Base-by-base conservation (phyloP, 2,888 invertebrate species). In the Drosophila suboccidentalis region DNA sequence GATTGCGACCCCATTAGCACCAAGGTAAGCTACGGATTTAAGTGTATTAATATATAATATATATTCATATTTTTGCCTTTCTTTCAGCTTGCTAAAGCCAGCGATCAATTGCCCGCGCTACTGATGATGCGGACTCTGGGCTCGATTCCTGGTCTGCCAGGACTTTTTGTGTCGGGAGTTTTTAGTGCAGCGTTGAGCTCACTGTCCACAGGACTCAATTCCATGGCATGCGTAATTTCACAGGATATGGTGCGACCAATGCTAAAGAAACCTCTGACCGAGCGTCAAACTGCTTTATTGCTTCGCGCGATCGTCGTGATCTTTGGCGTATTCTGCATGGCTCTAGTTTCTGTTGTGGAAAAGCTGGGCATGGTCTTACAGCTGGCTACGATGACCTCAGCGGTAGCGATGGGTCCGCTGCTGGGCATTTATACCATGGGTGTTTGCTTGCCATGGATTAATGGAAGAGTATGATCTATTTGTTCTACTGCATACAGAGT, bases 121-220 rank as follows among this genome's bases (percentile, higher is more conserved):
- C 94, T 97, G 41, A 97, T 98, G 38, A 97, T 98, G 97, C 96
- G 97, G 75, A 95, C 96, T 19, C 93, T 97, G 36, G 96, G 96
- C 0, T 93, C 95, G 50, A 94, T 95, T 67, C 97, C 97, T 0
- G 98, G 98, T 0, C 91, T 98, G 46, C 96, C 97, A 0, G 98
- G 98, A 36, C 93, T 98, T 0, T 98, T 98, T 90, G 95, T 98
- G 0, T 97, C 98, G 46, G 97, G 97, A 5, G 96, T 98, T 29
- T 98, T 98, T 89, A 97, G 97, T 92, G 98, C 97, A 9, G 97
- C 98, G 1, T 93, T 98, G 41, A 96, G 96, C 91, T 96, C 96
- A 0, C 94, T 97, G 91, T 97, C 97, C 0, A 97, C 97, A 11
- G 96, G 96, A 0, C 92, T 97, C 0, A 97, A 97, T 87, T 96